Base-by-base conservation (phyloP, 2,888 invertebrate species). In the Caenorhabditis imperialis region DNA sequence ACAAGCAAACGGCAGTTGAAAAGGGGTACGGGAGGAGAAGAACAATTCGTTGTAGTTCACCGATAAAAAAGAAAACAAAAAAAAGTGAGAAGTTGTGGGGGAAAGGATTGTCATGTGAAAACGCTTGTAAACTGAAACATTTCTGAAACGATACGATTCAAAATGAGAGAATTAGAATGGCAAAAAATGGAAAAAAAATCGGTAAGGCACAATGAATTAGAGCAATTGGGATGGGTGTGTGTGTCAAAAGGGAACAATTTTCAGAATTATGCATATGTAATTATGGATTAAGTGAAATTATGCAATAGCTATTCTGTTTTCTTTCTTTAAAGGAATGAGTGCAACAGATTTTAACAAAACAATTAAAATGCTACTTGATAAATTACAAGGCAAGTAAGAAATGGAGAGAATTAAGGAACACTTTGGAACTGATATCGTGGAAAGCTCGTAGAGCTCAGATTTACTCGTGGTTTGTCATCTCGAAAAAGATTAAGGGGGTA, bases 201-300 rank as follows among this genome's bases (percentile, higher is more conserved):
- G 12, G n/a, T 50, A 67, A 67, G 67, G 67, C 67, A 67, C 67
- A 58, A 37, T 44, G 67, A 51, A 57, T 44, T 33, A 35, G 67
- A 67, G 67, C 67, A 67, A 57, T 18, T 44, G 14, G 48, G n/a
- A 27, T 33, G 47, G n/a, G 40, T 38, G 57, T 40, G 57, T 47
- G 44, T n/a, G 18, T 7, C 18, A 18, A 14, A 18, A 62, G 44
- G 53, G 45, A 45, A 23, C 18, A 22, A 40, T 23, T 14, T 44
- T 44, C 18, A 18, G 14, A 44, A 22, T 47, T n/a, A 27, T 14
- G 23, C 14, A 22, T 25, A n/a, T 16, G 10, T 57, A 57, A 67
- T 67, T 67, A 57, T 51, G 50, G 30, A 58, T 22, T 50, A 67
- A 67, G 67, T 67, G 67, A 67, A 65, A 57, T 67, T 30, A 57